Conservation (phyloP, 2,888 invertebrate genomes). For the Drosophila austrosaltans region DNA sequence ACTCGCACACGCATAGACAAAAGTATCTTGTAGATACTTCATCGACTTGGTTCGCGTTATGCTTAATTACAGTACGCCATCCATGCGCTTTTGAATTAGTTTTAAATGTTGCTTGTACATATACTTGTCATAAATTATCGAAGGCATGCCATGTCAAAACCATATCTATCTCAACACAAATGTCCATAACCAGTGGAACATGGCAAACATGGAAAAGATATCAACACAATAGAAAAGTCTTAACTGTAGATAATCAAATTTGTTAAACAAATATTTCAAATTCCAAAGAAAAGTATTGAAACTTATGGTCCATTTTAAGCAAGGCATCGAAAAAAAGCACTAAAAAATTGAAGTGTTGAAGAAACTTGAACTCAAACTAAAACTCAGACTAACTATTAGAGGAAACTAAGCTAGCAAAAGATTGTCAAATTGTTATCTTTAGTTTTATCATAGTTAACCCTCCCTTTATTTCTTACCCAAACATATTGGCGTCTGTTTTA, state of each 20-base stretch:
- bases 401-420: too few species aligned
- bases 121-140: constrained; percentile 70
- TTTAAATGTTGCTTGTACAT: constrained; percentile 62
- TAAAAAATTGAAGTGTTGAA: too few species aligned
- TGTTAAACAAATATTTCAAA: not conserved
- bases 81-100: constrained; percentile 70
- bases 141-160: constrained; percentile 31
- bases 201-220: not conserved
- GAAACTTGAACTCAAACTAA: too few species aligned
- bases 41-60: constrained; percentile 50
- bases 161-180: constrained; percentile 36
- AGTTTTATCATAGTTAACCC: too few species aligned
- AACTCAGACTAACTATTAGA: too few species aligned
- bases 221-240: not conserved
- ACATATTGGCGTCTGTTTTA: too few species aligned
- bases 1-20: constrained; percentile 31
- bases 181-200: not conserved
- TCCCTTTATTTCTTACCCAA: too few species aligned
- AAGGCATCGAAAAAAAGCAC: too few species aligned
- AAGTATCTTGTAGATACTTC: constrained; percentile 66
- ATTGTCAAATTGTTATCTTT: too few species aligned
- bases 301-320: too few species aligned
- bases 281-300: not conserved
- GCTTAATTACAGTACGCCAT: constrained; percentile 71
- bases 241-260: not conserved